phyloP scores from a whole-genome alignment of 1,140 invertebrate species.

The Arion vulgaris region DNA sequence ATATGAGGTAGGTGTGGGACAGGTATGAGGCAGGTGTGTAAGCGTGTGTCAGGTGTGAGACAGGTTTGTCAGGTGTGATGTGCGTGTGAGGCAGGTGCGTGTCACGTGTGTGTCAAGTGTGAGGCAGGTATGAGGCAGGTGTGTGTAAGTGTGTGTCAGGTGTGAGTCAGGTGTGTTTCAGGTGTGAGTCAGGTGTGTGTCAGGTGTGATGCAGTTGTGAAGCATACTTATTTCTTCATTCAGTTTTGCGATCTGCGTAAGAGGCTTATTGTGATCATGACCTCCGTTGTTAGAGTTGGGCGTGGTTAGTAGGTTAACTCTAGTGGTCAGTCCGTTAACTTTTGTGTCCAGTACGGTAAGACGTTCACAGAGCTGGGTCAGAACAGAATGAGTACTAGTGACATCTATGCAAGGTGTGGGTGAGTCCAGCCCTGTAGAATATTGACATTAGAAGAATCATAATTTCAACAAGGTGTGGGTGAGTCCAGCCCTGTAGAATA shows the following conservation, averaged over 20 bases:
- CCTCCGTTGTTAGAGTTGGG: background rate
- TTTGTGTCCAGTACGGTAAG: background rate
- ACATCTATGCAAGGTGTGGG: background rate
- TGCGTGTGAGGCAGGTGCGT: too few species aligned
- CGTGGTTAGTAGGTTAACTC: background rate
- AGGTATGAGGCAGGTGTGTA: too few species aligned
- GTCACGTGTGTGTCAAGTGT: too few species aligned
- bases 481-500: background rate
- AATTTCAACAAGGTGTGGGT: background rate
- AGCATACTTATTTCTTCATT: background rate
- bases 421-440: background rate
- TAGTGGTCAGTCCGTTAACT: background rate
- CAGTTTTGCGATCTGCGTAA: background rate
- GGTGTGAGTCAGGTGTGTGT: background rate
- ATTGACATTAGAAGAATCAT: too few species aligned
- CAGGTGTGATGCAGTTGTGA: too few species aligned
- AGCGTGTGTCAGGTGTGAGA: too few species aligned
- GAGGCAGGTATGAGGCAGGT: too few species aligned
- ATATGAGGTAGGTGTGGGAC: too few species aligned
- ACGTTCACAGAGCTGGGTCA: background rate
- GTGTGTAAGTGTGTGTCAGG: too few species aligned
- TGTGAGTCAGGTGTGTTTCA: background rate
- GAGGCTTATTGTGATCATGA: background rate
- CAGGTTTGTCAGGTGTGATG: too few species aligned
- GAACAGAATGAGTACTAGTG: background rate